A percentile compares a stretch with the other conserved stretches of the same genome.
phyloP scores from a whole-genome alignment of 2,888 invertebrate genomes.

The Pyrrhia umbra region DNA sequence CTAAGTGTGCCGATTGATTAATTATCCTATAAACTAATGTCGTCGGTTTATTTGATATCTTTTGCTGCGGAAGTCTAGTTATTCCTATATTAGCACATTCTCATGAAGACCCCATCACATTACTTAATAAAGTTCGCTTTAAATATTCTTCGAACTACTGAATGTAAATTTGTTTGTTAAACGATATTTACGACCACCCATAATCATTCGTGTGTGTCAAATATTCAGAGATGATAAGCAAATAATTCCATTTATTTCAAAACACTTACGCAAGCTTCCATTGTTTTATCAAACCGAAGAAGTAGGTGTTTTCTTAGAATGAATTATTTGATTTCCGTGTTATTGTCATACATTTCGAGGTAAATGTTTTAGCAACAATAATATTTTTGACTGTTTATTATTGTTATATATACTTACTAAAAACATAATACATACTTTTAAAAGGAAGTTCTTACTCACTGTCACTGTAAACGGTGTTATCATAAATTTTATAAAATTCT shows the following conservation, averaged over 20 bases:
- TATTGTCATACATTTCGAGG: constrained; percentile 31
- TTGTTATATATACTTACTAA: not conserved
- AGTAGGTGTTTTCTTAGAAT: constrained; percentile 40
- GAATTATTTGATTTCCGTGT: constrained; percentile 38
- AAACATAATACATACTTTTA: not conserved
- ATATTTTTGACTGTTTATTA: constrained; percentile 3
- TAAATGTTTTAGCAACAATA: constrained; percentile 24
- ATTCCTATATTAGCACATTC: not conserved
- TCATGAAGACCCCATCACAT: too few species aligned
- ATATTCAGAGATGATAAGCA: constrained; percentile 28
- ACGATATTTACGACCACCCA: constrained; percentile 21
- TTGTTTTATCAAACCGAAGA: constrained; percentile 40
- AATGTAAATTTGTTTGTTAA: constrained; percentile 19
- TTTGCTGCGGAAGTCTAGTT: not conserved
- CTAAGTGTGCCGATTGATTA: constrained; percentile 18
- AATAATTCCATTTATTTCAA: constrained; percentile 35
- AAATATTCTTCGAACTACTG: constrained; percentile 9
- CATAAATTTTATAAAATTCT: not conserved
- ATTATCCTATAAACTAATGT: constrained; percentile 5
- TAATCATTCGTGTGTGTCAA: constrained; percentile 29
- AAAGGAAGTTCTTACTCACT: not conserved
- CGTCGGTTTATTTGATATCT: not conserved
- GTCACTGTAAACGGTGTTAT: not conserved
- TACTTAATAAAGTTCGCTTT: too few species aligned
- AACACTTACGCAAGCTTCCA: constrained; percentile 37